These are phyloP conservation scores for Gorsachius magnificus DNA, from an alignment of 2,797 vertebrate genomes.

Conservation along the genomic window DNA sequence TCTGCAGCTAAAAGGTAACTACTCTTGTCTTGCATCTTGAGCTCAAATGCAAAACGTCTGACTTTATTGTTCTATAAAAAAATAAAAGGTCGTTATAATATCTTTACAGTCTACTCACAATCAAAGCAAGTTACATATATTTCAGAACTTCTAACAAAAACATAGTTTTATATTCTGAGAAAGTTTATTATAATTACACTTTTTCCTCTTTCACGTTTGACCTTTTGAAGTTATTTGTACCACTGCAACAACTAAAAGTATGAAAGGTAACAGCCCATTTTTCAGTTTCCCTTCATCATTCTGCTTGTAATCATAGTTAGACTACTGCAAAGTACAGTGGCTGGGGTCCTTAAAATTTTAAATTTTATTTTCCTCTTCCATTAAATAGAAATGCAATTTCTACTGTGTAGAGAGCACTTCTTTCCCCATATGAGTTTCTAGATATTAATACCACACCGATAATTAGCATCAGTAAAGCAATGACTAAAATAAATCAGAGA, in stretches of 20 bases:
- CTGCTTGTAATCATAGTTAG: neutral
- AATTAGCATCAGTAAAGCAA: neutral
- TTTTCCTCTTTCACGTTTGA: neutral
- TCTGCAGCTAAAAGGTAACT: slow-evolving; percentile 95
- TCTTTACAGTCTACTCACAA: neutral
- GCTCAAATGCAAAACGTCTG: slow-evolving; percentile 94
- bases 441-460: neutral
- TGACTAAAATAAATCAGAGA: neutral
- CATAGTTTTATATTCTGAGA: neutral
- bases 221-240: neutral
- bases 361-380: neutral
- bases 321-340: neutral
- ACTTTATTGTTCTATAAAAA: slow-evolving; percentile 91
- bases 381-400: neutral
- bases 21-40: slow-evolving; percentile 99
- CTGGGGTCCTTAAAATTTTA: neutral
- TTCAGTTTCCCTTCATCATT: neutral
- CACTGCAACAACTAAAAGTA: neutral
- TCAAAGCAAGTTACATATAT: neutral
- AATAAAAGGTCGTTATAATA: neutral
- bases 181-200: neutral
- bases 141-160: neutral
- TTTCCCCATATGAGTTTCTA: neutral
- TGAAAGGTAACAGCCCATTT: neutral
- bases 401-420: neutral